Percentiles rank a stretch among this genome's conserved stretches.
Conservation (phyloP, 1,140 invertebrate species). For the Trigoniulus corallinus region DNA sequence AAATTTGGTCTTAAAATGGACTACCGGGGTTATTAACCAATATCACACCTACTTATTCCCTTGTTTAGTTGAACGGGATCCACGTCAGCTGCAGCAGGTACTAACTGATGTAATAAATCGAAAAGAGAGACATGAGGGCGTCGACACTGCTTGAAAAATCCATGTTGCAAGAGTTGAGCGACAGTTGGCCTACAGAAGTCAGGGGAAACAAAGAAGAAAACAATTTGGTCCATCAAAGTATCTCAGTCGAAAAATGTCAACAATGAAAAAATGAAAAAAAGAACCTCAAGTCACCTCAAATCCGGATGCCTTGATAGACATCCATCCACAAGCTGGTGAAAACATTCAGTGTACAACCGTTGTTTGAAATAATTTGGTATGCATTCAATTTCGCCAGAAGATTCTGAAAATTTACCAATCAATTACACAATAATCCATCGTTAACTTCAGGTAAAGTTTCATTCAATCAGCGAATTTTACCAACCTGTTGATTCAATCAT, state of each 20-base stretch:
- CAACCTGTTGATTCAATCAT: background rate
- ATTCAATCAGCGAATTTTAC: background rate
- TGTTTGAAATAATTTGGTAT: constrained; percentile 16
- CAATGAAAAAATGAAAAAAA: background rate
- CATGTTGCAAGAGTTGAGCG: constrained; percentile 40
- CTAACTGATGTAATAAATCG: background rate
- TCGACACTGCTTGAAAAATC: constrained; percentile 46
- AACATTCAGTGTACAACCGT: constrained; percentile 47
- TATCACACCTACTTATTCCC: background rate
- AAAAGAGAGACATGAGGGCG: background rate
- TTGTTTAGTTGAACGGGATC: background rate
- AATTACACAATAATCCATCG: background rate
- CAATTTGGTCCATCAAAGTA: too few relatives aligned
- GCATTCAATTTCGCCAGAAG: constrained; percentile 21
- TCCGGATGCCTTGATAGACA: constrained; percentile 47
- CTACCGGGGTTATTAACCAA: too few relatives aligned
- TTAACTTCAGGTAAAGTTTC: constrained; percentile 18
- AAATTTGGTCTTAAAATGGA: too few relatives aligned
- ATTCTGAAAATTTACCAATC: constrained; percentile 17
- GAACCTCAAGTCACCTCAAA: constrained; percentile 27
- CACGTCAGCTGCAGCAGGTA: background rate
- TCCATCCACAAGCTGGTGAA: constrained; percentile 54
- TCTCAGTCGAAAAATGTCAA: too few relatives aligned
- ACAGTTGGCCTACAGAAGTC: constrained; percentile 20
- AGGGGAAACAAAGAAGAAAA: too few relatives aligned